Evolutionary conservation across 2,113 vertebrate species (phyloP).

Genomic region (Prietella phreatophila): DNA sequence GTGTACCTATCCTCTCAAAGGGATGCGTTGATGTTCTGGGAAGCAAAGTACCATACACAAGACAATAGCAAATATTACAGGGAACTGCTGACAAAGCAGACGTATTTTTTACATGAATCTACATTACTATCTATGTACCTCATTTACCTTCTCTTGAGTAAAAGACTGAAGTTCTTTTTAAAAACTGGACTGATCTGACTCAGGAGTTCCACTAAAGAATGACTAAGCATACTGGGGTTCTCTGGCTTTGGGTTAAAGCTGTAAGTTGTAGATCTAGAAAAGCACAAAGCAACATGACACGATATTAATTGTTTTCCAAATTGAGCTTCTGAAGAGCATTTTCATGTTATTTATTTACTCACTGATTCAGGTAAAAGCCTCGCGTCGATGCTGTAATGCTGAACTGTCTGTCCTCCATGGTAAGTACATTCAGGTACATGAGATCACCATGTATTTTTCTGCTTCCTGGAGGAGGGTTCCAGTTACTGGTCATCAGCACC

Average conservation of each 20-base stretch:
- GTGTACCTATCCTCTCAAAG: conserved; percentile 88
- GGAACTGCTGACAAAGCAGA: neutral
- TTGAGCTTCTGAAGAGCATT: neutral
- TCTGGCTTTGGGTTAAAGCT: conserved; percentile 94
- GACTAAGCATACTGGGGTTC: conserved; percentile 88
- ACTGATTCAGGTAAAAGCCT: conserved; percentile 95
- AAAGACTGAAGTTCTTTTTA: conserved; percentile 85
- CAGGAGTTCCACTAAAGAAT: conserved; percentile 92
- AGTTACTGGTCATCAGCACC: conserved; percentile 88
- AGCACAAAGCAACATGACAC: neutral
- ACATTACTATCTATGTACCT: neutral
- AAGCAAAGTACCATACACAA: neutral
- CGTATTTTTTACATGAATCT: neutral
- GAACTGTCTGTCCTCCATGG: conserved; percentile 85
- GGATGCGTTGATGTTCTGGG: conserved; percentile 87
- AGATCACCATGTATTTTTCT: conserved; percentile 95
- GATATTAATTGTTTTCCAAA: neutral
- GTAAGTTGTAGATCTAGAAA: conserved; percentile 85
- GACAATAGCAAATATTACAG: neutral
- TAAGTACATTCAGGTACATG: conserved; percentile 88
- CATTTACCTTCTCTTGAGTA: conserved; percentile 90
- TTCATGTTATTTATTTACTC: conserved; percentile 60
- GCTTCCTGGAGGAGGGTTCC: conserved; percentile 96
- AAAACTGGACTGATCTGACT: conserved; percentile 92
- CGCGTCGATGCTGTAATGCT: conserved; percentile 86